phyloP scores from a whole-genome alignment of 2,797 vertebrate species.

The Triplophysa yarkandensis region DNA sequence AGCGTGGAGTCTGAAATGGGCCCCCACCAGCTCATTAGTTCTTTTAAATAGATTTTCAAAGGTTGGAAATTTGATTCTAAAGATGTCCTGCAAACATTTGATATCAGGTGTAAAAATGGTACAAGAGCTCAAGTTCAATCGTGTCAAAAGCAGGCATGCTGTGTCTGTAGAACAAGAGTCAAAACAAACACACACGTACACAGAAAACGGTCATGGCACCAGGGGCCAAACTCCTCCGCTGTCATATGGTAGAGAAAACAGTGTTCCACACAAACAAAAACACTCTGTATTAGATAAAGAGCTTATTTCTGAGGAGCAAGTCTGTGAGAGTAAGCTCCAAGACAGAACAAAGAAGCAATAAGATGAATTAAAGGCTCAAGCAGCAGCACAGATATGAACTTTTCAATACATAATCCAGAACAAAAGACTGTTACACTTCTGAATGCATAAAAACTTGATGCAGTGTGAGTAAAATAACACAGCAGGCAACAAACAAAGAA shows the following conservation, averaged over 20 bases:
- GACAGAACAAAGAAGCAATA: slow-evolving; percentile 9
- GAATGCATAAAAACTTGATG: slow-evolving; percentile 8
- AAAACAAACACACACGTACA: slow-evolving; percentile 44
- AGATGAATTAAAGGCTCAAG: slow-evolving; percentile 17
- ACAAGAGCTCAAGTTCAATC: background rate
- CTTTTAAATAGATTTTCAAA: background rate
- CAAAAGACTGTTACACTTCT: background rate
- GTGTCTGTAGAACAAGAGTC: background rate
- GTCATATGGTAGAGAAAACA: slow-evolving; percentile 67
- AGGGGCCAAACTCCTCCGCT: slow-evolving; percentile 59
- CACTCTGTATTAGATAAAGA: slow-evolving; percentile 63
- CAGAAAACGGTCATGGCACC: slow-evolving; percentile 54
- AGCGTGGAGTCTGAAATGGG: background rate
- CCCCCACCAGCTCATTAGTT: background rate
- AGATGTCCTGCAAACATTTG: background rate
- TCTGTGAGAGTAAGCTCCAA: slow-evolving; percentile 29
- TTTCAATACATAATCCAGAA: background rate
- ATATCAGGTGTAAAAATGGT: background rate
- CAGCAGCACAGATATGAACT: background rate
- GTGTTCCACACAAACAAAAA: slow-evolving; percentile 64
- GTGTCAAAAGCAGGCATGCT: background rate
- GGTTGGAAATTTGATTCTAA: background rate
- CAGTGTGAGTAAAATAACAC: background rate
- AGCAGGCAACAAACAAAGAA: slow-evolving; percentile 48
- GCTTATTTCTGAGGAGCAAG: slow-evolving; percentile 53